Base-by-base conservation (phyloP, 2,113 vertebrate species). In the Oenanthe oenanthe region DNA sequence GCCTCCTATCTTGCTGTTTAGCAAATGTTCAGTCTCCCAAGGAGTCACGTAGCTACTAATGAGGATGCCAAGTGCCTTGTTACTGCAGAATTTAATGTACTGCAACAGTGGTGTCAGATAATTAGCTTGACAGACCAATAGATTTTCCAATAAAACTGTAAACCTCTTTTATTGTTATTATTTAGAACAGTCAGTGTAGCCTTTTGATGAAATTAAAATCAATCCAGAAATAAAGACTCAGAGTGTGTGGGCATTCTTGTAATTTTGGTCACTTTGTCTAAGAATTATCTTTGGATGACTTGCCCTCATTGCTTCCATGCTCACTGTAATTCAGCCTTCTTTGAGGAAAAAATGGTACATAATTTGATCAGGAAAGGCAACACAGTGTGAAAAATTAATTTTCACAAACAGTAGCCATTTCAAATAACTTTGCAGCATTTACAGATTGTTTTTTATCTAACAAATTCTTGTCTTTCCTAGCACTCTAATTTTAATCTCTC, bases 1-100 rank as follows among this genome's bases (percentile, higher is more conserved):
- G 60, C 32, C 54, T 68, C 19, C 8, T 62, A 71, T 42, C 47
- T 75, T 78, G 20, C 51, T 89, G 63, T 84, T 94, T 28, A 86
- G 57, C n/a, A 75, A 85, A 76, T 38, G 32, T 77, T 96, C 48
- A 17, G 50, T 63, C 50, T 97, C 56, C 56, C 76, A 80, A 45
- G 60, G 75, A 89, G 81, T 91, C 78, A 45, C 2, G 0, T 68
- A 56, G 43, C 73, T 73, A 77, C 54, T 82, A 80, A 89, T 66
- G 78, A 94, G 70, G 38, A 92, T 95, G 75, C 72, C 86, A 93
- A 95, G 58, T 90, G 75, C 75, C 92, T 95, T 92, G 85, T 96
- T 95, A 96, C 92, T 90, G 81, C 77, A 92, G 90, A 96, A 82
- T 95, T 96, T 95, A 95, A 95, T 93, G 86, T 94, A 80, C 81